phyloP scores from a whole-genome alignment of 2,888 invertebrate species.

The Athripsodes cinereus region DNA sequence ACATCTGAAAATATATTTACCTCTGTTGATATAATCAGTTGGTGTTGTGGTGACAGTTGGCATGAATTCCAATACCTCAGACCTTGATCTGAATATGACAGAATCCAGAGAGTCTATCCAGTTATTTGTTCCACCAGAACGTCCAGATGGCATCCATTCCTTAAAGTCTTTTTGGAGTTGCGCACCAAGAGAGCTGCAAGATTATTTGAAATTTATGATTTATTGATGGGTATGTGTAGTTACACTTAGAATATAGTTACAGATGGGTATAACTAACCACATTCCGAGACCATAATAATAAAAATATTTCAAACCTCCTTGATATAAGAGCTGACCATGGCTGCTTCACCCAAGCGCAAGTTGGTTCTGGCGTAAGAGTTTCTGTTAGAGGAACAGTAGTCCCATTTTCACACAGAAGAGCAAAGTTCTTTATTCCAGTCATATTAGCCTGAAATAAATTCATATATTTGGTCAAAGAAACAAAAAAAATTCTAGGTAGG shows the following conservation, averaged over 20 bases:
- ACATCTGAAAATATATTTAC: constrained; percentile 31
- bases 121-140: constrained; percentile 33
- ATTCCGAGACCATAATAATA: not conserved
- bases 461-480: too few species aligned
- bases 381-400: constrained; percentile 46
- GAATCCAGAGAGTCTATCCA: constrained; percentile 34
- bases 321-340: constrained; percentile 55
- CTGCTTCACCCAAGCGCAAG: constrained; percentile 58
- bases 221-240: not conserved
- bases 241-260: not conserved
- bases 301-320: constrained; percentile 46
- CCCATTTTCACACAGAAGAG: constrained; percentile 63
- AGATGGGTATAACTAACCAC: not conserved
- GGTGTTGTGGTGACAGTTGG: constrained; percentile 26
- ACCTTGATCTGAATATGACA: constrained; percentile 34
- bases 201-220: constrained; percentile 4
- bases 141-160: constrained; percentile 40
- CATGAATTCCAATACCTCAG: constrained; percentile 30
- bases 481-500: too few species aligned
- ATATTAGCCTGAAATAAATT: constrained; percentile 4
- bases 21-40: constrained; percentile 33
- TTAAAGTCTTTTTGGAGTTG: constrained; percentile 33
- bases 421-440: constrained; percentile 39
- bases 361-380: constrained; percentile 31
- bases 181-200: constrained; percentile 22